phyloP scores from a whole-genome alignment of 1,140 invertebrate species.

The Oryzaephilus surinamensis region DNA sequence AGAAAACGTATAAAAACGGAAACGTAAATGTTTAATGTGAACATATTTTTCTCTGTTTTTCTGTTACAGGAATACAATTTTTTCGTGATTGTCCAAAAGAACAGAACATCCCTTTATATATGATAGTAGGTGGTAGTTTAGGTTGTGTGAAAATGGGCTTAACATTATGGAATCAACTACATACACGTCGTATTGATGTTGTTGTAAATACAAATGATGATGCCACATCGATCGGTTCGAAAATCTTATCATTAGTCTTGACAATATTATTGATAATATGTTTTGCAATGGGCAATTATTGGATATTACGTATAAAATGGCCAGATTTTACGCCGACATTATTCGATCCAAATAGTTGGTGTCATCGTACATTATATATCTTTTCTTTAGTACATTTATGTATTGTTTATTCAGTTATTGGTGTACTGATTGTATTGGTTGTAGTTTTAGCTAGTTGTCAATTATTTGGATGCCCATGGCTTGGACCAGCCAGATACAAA shows the following conservation, averaged over 20 bases:
- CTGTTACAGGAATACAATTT: conserved; percentile 68
- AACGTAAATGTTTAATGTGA: too few species aligned
- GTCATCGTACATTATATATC: conserved; percentile 63
- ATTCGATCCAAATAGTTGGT: conserved; percentile 64
- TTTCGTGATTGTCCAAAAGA: conserved; percentile 68
- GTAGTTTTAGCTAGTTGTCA: conserved; percentile 51
- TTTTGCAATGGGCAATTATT: conserved; percentile 69
- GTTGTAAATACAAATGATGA: conserved; percentile 39
- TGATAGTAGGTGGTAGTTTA: conserved; percentile 67
- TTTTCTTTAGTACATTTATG: conserved; percentile 64
- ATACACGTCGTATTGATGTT: conserved; percentile 46
- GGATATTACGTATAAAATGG: conserved; percentile 67
- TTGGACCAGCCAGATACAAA: conserved; percentile 48
- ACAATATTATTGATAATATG: conserved; percentile 60
- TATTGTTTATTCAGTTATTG: conserved; percentile 53
- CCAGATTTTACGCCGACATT: conserved; percentile 56
- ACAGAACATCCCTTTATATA: conserved; percentile 67
- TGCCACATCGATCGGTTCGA: conserved; percentile 39
- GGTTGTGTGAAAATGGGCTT: conserved; percentile 60
- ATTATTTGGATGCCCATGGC: conserved; percentile 56
- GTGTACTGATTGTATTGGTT: conserved; percentile 45
- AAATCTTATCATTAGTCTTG: conserved; percentile 42
- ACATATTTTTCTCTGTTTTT: too few species aligned
- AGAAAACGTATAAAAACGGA: too few species aligned
- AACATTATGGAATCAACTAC: conserved; percentile 58